Conservation (phyloP, 2,113 vertebrate species). For the Mastomys coucha region DNA sequence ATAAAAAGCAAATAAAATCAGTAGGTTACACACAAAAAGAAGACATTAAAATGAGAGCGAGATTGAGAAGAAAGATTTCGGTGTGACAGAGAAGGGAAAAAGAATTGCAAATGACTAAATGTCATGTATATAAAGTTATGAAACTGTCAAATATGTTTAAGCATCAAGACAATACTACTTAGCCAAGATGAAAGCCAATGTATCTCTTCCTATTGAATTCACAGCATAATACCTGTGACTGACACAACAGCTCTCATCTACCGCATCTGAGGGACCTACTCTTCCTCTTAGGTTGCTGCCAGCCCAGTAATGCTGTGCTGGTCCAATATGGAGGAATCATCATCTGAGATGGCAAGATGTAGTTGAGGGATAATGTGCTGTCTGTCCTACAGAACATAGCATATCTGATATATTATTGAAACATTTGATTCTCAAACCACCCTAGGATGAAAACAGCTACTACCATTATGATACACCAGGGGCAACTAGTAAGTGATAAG, state of each 20-base stretch:
- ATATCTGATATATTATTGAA: not conserved
- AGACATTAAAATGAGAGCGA: not conserved
- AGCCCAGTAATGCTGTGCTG: rapidly evolving
- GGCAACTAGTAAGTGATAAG: not conserved
- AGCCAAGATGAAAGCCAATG: not conserved
- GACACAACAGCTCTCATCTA: not conserved
- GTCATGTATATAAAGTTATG: not conserved
- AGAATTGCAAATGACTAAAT: not conserved
- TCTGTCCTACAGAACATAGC: not conserved
- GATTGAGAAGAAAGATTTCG: not conserved
- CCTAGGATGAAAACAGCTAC: not conserved
- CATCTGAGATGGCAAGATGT: not conserved
- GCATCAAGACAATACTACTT: not conserved
- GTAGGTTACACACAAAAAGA: not conserved
- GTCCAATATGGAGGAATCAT: not conserved
- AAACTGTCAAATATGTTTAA: not conserved
- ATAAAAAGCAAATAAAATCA: not conserved
- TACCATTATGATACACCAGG: not conserved
- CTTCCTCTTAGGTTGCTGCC: not conserved
- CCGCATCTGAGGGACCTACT: not conserved
- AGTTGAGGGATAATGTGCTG: not conserved
- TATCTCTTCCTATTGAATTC: not conserved
- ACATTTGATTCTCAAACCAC: not conserved
- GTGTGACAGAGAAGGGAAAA: not conserved
- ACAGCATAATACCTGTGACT: not conserved